Evolutionary conservation across 2,113 vertebrate species (phyloP).

Genomic region (Ceratotherium simum): DNA sequence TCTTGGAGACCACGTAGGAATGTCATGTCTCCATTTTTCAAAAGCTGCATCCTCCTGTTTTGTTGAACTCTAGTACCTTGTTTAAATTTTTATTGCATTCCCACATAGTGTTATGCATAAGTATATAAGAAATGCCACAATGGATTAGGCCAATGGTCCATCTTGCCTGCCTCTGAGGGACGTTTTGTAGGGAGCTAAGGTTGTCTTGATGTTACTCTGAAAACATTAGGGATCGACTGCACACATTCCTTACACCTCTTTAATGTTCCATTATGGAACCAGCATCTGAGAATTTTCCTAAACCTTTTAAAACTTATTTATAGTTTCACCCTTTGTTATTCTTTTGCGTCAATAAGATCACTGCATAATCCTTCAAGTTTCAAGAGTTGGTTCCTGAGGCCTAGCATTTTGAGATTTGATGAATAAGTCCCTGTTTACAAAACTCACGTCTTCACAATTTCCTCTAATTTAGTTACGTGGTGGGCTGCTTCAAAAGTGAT

Average conservation of each 20-base stretch:
- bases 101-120: conserved; percentile 75
- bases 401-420: conserved; percentile 22
- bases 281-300: conserved; percentile 49
- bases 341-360: conserved; percentile 27
- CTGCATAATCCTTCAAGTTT: conserved; percentile 28
- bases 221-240: conserved; percentile 39
- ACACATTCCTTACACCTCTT: background rate
- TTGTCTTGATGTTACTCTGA: conserved; percentile 60
- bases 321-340: conserved; percentile 49
- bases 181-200: conserved; percentile 2
- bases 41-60: conserved; percentile 47
- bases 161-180: conserved; percentile 66
- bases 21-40: conserved; percentile 52
- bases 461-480: background rate
- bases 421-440: background rate
- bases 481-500: background rate
- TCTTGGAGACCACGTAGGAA: background rate
- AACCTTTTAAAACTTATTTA: conserved; percentile 66
- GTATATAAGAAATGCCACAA: conserved; percentile 77
- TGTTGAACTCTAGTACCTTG: conserved; percentile 70
- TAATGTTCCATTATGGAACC: conserved; percentile 54
- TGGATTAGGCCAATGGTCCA: conserved; percentile 67
- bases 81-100: conserved; percentile 83
- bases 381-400: background rate
- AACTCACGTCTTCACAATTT: background rate